Conservation (phyloP, 2,113 vertebrate genomes). For the Oncorhynchus keta region DNA sequence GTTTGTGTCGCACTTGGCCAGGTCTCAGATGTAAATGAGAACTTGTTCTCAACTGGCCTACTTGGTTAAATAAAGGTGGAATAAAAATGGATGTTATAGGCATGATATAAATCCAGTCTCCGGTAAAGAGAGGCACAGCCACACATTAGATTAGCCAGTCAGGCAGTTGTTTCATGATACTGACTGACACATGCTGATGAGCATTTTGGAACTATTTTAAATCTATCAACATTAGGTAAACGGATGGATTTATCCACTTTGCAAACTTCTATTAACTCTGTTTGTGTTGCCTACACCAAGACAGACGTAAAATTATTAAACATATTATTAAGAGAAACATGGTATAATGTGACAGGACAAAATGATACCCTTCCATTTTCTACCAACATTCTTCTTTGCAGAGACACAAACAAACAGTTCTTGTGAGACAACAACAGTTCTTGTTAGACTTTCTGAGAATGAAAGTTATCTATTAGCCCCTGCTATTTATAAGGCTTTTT, state of each 20-base stretch:
- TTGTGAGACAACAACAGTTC: background rate
- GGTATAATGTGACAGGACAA: background rate
- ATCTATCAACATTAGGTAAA: no score
- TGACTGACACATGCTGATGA: background rate
- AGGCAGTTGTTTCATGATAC: background rate
- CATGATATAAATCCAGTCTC: no score
- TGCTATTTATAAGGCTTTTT: background rate
- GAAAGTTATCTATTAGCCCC: background rate
- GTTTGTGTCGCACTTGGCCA: no score
- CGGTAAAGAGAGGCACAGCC: background rate
- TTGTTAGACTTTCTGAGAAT: background rate
- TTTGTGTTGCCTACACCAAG: no score
- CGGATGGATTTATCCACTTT: no score
- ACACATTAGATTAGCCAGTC: background rate
- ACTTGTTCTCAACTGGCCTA: no score
- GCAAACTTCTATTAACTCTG: no score
- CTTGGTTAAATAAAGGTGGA: no score
- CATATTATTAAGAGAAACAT: background rate
- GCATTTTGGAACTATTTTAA: background rate
- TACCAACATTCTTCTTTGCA: background rate
- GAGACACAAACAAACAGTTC: background rate
- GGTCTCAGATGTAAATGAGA: no score
- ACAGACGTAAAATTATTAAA: background rate
- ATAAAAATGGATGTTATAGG: no score
- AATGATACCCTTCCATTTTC: background rate